These are phyloP conservation scores for Euthynnus affinis DNA, from an alignment of 2,797 vertebrate genomes.

Conservation along the genomic window DNA sequence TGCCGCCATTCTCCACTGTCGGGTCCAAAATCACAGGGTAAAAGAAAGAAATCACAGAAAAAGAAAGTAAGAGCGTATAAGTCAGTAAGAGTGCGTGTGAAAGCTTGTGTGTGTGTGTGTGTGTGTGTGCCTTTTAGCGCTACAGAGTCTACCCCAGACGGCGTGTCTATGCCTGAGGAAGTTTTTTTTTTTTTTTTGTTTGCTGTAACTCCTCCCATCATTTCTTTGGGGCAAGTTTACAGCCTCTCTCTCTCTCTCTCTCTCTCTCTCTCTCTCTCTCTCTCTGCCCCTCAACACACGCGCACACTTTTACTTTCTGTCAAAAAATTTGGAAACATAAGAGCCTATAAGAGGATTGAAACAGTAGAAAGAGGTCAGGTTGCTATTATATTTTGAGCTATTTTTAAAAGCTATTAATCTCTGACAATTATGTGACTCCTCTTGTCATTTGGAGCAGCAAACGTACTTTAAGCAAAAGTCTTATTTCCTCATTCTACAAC, in stretches of 20 bases:
- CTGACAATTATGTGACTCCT: neutral
- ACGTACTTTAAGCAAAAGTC: neutral
- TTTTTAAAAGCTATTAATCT: neutral
- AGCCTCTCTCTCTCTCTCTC: constrained; percentile 20
- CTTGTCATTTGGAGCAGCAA: neutral
- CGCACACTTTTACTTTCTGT: constrained; percentile 6
- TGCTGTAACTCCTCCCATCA: constrained; percentile 76
- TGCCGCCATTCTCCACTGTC: constrained; percentile 45
- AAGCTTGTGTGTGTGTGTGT: constrained; percentile 19
- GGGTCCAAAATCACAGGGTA: constrained; percentile 5
- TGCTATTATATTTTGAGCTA: neutral
- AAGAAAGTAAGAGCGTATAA: constrained; percentile 20
- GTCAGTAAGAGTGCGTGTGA: constrained; percentile 9
- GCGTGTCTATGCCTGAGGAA: constrained; percentile 74
- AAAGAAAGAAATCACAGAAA: constrained; percentile 6
- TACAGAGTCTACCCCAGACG: constrained; percentile 50
- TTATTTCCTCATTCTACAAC: constrained; percentile 70
- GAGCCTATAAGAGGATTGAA: constrained; percentile 6
- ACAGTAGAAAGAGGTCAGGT: constrained; percentile 2
- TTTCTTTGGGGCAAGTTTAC: constrained; percentile 48
- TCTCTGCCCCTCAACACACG: neutral
- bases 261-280: constrained; percentile 12
- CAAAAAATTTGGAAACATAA: constrained; percentile 24
- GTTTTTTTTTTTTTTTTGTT: constrained; percentile 27
- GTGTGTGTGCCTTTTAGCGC: constrained; percentile 11